A percentile compares a stretch with the other conserved stretches of the same genome.
These are phyloP conservation scores for Platypus cylindrus DNA, from an alignment of 2,888 invertebrate genomes.

Conservation along the genomic window DNA sequence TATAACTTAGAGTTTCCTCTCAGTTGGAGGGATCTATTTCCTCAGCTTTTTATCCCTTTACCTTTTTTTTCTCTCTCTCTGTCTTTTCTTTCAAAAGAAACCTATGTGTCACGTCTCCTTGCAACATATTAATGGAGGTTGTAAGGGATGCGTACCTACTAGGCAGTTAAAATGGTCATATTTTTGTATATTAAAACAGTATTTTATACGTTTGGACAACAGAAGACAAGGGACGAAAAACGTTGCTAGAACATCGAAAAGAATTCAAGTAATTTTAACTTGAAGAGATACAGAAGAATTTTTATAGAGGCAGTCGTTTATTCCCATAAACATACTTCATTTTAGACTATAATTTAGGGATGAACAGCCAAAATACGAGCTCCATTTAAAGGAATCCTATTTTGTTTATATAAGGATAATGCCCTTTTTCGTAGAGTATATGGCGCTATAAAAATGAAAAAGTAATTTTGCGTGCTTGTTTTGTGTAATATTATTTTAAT, in stretches of 20 bases:
- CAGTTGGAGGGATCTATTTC: conserved; percentile 6
- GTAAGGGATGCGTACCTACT: too few species aligned
- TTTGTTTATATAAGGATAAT: conserved; percentile 18
- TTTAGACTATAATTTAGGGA: conserved; percentile 11
- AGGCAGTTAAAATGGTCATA: conserved; percentile 16
- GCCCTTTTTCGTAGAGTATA: conserved; percentile 15
- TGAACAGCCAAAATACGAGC: conserved; percentile 11
- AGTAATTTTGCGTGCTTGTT: conserved; percentile 18
- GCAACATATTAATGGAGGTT: conserved; percentile 8
- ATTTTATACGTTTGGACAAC: conserved; percentile 14
- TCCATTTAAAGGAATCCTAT: conserved; percentile 16
- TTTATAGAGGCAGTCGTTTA: conserved; percentile 10
- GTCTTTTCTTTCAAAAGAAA: conserved; percentile 11
- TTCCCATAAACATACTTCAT: conserved; percentile 9
- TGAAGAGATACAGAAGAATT: conserved; percentile 6
- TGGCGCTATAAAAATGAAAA: conserved; percentile 18
- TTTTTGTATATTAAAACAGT: conserved; percentile 15
- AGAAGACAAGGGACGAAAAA: conserved; percentile 7
- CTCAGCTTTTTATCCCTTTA: conserved; percentile 11
- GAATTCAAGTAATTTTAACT: conserved; percentile 5
- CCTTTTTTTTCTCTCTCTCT: too few species aligned
- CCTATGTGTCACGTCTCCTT: conserved; percentile 16
- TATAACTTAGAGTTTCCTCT: too few species aligned
- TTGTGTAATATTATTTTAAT: conserved; percentile 18
- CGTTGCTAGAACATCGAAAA: conserved; percentile 5